Conservation (phyloP, 2,888 invertebrate genomes). For the Himalopsyche anomala region DNA sequence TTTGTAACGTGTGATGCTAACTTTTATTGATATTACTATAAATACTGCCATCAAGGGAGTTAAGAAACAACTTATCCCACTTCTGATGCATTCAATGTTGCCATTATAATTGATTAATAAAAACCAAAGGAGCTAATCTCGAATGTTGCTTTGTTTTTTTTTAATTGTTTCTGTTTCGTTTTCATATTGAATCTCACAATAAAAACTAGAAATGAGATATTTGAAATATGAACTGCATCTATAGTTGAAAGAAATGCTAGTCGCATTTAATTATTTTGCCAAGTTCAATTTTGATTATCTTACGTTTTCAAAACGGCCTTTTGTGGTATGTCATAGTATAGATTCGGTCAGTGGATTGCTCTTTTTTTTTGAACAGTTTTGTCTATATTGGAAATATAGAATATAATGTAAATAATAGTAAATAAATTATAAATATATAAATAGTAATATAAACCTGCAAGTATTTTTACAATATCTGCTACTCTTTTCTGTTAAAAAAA, state of each 20-base stretch:
- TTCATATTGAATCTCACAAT: slow-evolving; percentile 32
- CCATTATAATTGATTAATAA: background rate
- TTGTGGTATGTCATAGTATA: slow-evolving; percentile 13
- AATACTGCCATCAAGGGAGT: background rate
- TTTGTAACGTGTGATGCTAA: too few species aligned
- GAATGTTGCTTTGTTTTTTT: background rate
- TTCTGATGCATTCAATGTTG: slow-evolving; percentile 12
- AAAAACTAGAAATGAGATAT: background rate
- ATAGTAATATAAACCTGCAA: slow-evolving; percentile 33
- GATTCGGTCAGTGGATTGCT: background rate
- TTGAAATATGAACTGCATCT: background rate
- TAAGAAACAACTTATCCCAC: background rate
- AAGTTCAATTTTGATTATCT: background rate
- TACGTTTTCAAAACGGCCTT: background rate
- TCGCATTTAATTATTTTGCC: slow-evolving; percentile 7
- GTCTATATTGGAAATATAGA: background rate
- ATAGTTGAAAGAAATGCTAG: background rate
- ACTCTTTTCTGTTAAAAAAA: background rate
- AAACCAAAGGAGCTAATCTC: background rate
- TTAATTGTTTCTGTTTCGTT: background rate
- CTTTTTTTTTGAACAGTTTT: background rate
- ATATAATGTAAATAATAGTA: too few species aligned
- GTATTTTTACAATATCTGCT: slow-evolving; percentile 40
- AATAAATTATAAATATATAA: slow-evolving; percentile 37
- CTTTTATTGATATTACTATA: too few species aligned